Evolutionary conservation across 1,140 invertebrate species (phyloP).

Genomic region (Oscheius sp.): DNA sequence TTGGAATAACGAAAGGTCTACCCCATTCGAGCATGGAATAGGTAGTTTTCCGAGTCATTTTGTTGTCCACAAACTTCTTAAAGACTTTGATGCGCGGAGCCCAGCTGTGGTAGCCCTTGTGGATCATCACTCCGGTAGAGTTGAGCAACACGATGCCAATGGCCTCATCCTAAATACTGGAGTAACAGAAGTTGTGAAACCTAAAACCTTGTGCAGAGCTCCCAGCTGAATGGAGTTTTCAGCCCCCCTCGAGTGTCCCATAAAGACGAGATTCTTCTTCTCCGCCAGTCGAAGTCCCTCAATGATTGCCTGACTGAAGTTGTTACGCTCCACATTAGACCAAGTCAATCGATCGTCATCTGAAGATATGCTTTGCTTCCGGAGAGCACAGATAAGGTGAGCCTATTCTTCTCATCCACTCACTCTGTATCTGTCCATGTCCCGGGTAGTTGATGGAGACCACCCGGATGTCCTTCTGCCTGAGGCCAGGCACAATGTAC

Average conservation of each 20-base stretch:
- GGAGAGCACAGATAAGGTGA: too few relatives aligned
- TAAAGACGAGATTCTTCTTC: conserved; percentile 30
- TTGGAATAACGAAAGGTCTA: background rate
- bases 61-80: background rate
- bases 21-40: background rate
- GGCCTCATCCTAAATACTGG: background rate
- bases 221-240: conserved; percentile 17
- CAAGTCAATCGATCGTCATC: background rate
- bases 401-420: background rate
- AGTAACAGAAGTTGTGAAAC: background rate
- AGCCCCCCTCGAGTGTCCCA: conserved; percentile 28
- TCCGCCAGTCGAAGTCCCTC: background rate
- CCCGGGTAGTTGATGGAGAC: conserved; percentile 23
- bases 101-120: conserved; percentile 5
- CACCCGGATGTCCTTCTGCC: background rate
- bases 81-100: conserved; percentile 2
- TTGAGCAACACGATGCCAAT: conserved; percentile 22
- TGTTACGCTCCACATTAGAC: conserved; percentile 16
- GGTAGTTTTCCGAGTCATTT: background rate
- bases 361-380: too few relatives aligned
- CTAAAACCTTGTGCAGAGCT: conserved; percentile 12
- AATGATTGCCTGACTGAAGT: conserved; percentile 12
- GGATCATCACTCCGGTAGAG: background rate
- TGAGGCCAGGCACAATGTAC: background rate
- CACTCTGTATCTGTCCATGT: conserved; percentile 3